Evolutionary conservation across 2,113 vertebrate genomes (phyloP), one percentile per base, ranked within the genome.

Genomic region (Glaucidium brasilianum): DNA sequence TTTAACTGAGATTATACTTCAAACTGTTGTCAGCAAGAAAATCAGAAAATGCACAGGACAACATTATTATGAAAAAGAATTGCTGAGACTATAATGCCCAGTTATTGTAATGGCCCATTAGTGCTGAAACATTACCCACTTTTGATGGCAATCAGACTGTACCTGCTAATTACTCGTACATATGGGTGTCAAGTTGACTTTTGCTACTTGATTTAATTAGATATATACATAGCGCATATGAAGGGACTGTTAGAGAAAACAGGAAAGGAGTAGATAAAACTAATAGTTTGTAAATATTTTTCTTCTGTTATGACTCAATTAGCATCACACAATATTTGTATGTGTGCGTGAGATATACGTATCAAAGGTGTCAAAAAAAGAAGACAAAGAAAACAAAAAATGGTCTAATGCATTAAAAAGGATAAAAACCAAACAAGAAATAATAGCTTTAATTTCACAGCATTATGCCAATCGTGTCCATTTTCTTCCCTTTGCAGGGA

Each of bases 141-240:
- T 55, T 66, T 71, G 72, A 64, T 25, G 60, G 68, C 74, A 96
- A 92, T 93, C 79, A 58, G 49, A n/a, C 37, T 43, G 26, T 53
- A 89, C 53, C 75, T 93, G 73, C 90, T 95, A 96, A 95, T 96
- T 93, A 47, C 60, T 90, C 2, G 2, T 50, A 72, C 62, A 34
- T 45, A 35, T 1, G 34, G 56, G 49, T 81, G 56, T 87, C 91
- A 50, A 27, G 9, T 41, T 81, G 80, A 49, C 76, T 96, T 92
- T 71, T 72, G 35, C 39, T 75, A 52, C 47, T 67, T 76, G 68
- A 90, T 74, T 92, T 88, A 88, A 39, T 59, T 63, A 47, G 15
- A 50, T 62, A 34, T 37, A 67, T n/a, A 52, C 9, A 21, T 3
- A 49, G 23, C 0, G 0, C 2, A 0, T 34, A 15, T 9, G 30